These are phyloP conservation scores for Heteronetta atricapilla DNA, from an alignment of 2,113 vertebrate species.

Conservation along the genomic window DNA sequence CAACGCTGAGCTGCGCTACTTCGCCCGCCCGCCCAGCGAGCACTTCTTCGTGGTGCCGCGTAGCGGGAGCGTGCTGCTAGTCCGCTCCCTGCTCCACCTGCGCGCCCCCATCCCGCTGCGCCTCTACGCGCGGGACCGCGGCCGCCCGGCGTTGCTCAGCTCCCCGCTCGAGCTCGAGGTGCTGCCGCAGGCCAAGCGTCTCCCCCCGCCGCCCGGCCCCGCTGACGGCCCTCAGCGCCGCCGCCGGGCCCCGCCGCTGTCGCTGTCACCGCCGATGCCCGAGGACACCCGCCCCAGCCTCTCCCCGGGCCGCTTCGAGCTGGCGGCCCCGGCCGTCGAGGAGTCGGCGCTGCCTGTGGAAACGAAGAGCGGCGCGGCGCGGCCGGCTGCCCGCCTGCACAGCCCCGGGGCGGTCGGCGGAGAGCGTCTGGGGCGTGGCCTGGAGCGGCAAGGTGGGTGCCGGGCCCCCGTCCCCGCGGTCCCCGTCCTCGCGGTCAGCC, in stretches of 20 bases:
- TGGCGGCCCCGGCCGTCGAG: no score
- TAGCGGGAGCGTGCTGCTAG: conserved; percentile 85
- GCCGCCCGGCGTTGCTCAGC: conserved; percentile 83
- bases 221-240: neutral
- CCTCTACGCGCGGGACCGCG: conserved; percentile 85
- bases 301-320: conserved; percentile 70
- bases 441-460: no score
- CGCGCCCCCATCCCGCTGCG: conserved; percentile 77
- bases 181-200: conserved; percentile 61
- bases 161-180: conserved; percentile 78
- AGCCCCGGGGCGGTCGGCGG: no score
- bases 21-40: conserved; percentile 79
- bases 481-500: no score
- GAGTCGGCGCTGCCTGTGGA: no score
- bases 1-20: conserved; percentile 87
- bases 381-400: no score
- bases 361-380: no score
- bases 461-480: no score
- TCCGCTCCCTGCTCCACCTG: conserved; percentile 86
- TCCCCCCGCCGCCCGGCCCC: conserved; percentile 45
- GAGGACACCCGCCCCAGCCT: conserved; percentile 83
- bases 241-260: conserved; percentile 12
- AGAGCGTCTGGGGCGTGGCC: no score
- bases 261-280: conserved; percentile 79
- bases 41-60: conserved; percentile 89